Conservation (phyloP, 2,888 invertebrate species). For the Cantharis flavilabris region DNA sequence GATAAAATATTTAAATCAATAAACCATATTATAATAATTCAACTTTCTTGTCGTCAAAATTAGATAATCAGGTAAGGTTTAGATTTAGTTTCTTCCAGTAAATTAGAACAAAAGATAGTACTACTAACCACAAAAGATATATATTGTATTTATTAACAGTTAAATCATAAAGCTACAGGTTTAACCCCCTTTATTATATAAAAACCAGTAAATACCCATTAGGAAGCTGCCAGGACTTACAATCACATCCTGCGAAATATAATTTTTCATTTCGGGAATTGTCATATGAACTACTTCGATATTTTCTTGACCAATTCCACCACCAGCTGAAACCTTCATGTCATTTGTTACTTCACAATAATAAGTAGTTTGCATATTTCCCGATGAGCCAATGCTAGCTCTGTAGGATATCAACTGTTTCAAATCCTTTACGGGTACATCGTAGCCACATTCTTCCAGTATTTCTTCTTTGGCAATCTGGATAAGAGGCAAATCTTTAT, state of each 20-base stretch:
- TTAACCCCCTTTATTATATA: slow-evolving; percentile 56
- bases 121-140: no score
- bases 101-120: no score
- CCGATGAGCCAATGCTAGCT: slow-evolving; percentile 79
- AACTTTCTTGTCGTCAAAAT: no score
- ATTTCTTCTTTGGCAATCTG: slow-evolving; percentile 89
- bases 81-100: no score
- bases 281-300: slow-evolving; percentile 89
- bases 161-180: no score
- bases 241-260: slow-evolving; percentile 63
- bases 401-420: slow-evolving; percentile 71
- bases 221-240: slow-evolving; percentile 77
- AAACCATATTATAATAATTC: no score
- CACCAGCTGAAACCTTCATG: slow-evolving; percentile 74
- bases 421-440: slow-evolving; percentile 70
- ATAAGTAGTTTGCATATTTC: slow-evolving; percentile 77
- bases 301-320: slow-evolving; percentile 83
- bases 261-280: slow-evolving; percentile 69
- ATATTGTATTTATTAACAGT: no score
- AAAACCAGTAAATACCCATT: slow-evolving; percentile 79
- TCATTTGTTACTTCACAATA: slow-evolving; percentile 89
- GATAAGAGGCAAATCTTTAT: slow-evolving; percentile 73
- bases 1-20: no score
- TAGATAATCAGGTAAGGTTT: no score
- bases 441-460: slow-evolving; percentile 93